These are phyloP conservation scores for Eira barbara DNA, from an alignment of 2,113 vertebrate genomes.

Conservation along the genomic window DNA sequence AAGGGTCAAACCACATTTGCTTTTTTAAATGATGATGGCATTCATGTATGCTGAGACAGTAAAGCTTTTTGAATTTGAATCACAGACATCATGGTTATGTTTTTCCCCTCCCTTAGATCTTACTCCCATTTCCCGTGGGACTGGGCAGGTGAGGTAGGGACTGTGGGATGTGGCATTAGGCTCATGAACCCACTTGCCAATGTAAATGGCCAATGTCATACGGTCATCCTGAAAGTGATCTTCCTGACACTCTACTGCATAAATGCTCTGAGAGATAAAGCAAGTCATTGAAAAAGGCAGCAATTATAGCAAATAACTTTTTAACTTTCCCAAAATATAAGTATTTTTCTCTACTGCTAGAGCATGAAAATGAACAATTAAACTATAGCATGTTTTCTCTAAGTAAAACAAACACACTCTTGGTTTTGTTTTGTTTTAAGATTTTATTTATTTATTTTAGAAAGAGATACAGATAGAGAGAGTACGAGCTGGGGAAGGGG, in stretches of 20 bases:
- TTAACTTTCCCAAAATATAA: not conserved
- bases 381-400: not conserved
- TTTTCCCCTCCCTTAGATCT: not conserved
- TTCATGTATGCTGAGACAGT: not conserved
- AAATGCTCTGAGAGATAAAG: not conserved
- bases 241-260: constrained; percentile 3
- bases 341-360: not conserved
- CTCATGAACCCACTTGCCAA: not conserved
- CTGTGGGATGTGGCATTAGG: constrained; percentile 24
- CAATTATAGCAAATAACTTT: not conserved
- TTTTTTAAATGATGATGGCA: not conserved
- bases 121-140: not conserved
- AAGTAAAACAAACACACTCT: not conserved
- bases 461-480: not conserved
- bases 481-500: not conserved
- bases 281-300: not conserved
- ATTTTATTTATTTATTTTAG: not conserved
- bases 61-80: not conserved
- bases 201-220: not conserved
- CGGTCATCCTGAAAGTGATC: not conserved
- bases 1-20: not conserved
- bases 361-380: not conserved
- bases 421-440: not conserved
- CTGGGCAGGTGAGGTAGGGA: not conserved
- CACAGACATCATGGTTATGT: not conserved